Base-by-base conservation (phyloP, 2,113 vertebrate genomes). In the Lamprologus sp. region DNA sequence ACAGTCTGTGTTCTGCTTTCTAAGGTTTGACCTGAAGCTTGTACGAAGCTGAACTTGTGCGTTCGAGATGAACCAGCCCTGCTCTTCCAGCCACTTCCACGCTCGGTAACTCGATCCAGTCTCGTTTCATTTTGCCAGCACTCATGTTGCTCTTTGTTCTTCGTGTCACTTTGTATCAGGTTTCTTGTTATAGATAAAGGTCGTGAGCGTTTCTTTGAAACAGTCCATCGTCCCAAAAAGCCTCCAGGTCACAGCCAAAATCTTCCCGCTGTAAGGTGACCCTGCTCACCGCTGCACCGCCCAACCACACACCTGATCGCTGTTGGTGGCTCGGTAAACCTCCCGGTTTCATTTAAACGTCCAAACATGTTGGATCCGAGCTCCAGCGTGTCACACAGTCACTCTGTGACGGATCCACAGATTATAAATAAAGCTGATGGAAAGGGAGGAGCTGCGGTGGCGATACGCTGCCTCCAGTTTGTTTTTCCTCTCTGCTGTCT, bases 341-440 rank as follows among this genome's bases (percentile, higher is more conserved):
- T 4, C 42, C 65, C 23, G 58, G 19, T 86, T 54, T 85, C 65
- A 84, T 89, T 88, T 54, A 5, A 1, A 17, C 3, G 42, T 89
- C 83, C 88, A 90, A 88, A 92, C 92, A 83, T 90, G 86, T 45
- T 87, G 60, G 79, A 91, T 89, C 35, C 26, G 51, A 51, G 73
- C 51, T 80, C 54, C 83, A 63, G 21, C 7, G 70, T 73, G 60
- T 51, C 35, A 82, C 5, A 19, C 49, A 14, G 63, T 79, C 82
- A 55, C 40, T 81, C 70, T 3, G 79, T 84, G 83, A 84, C 81
- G 45, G 85, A 86, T 55, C 40, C 31, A 21, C 55, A 68, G 54
- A 68, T 77, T 58, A 60, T 88, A 60, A 88, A 84, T 65, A 58
- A 37, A 17, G 47, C 68, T 31, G 58, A 73, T 37, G 26, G 51